Conservation (phyloP, 2,797 vertebrate species). For the Acrocephalus scirpaceus region DNA sequence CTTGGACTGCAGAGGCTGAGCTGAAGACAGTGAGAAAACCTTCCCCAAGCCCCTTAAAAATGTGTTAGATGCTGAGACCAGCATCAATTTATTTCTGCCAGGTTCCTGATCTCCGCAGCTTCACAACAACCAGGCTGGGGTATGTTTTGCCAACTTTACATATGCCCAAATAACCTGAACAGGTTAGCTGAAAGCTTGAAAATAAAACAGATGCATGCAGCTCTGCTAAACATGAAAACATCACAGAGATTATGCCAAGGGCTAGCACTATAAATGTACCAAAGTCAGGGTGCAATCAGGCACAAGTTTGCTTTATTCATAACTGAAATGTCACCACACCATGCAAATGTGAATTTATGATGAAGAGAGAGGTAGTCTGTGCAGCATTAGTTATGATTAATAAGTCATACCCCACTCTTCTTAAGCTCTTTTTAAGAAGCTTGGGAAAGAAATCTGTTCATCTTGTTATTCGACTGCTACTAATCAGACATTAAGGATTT, state of each 20-base stretch:
- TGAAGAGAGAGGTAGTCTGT: background rate
- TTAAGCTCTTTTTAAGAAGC: background rate
- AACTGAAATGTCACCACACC: background rate
- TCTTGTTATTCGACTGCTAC: background rate
- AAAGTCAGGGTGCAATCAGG: background rate
- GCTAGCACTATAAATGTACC: background rate
- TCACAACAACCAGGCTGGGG: background rate
- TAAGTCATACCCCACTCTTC: background rate
- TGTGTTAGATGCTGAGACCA: background rate
- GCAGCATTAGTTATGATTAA: background rate
- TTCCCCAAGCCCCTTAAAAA: background rate
- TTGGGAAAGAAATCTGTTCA: background rate
- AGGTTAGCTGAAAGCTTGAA: background rate
- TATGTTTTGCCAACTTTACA: background rate
- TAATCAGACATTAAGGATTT: background rate
- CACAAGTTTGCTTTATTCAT: background rate
- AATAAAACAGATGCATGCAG: background rate
- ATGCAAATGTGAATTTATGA: background rate
- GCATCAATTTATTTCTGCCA: background rate
- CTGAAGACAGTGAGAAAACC: background rate
- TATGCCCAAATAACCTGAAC: background rate
- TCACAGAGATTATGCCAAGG: background rate
- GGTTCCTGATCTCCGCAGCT: background rate
- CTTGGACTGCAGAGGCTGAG: background rate
- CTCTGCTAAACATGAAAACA: background rate